Percentiles rank a stretch among this genome's conserved stretches.
Evolutionary conservation across 1,140 invertebrate species (phyloP).

Genomic region (Drosophila virilis): DNA sequence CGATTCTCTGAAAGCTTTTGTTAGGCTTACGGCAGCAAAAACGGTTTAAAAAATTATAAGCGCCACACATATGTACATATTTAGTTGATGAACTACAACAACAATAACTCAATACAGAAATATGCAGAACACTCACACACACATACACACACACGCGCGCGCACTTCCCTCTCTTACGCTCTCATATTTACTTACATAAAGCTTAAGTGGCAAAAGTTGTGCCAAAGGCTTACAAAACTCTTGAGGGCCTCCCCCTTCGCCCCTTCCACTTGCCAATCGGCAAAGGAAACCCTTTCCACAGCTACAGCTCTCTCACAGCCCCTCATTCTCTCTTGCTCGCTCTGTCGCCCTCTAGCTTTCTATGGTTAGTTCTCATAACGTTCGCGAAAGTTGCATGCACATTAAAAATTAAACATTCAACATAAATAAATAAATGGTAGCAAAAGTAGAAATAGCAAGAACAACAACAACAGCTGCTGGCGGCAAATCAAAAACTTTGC

Average conservation of each 20-base stretch:
- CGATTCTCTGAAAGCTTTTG: constrained; percentile 14
- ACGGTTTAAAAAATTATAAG: constrained; percentile 63
- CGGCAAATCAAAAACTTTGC: constrained; percentile 73
- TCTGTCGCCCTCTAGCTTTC: constrained; percentile 16
- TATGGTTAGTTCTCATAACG: constrained; percentile 31
- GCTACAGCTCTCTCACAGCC: constrained; percentile 1
- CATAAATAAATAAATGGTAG: constrained; percentile 78
- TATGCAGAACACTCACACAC: not conserved
- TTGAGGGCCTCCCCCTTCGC: constrained; percentile 34
- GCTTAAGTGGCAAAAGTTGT: constrained; percentile 81
- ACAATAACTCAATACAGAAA: constrained; percentile 30
- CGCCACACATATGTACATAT: constrained; percentile 56
- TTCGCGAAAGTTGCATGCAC: constrained; percentile 67
- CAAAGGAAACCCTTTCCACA: constrained; percentile 28
- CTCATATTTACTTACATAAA: constrained; percentile 69
- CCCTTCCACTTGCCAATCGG: not conserved
- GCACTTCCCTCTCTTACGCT: not conserved
- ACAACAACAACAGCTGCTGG: constrained; percentile 52
- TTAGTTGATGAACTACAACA: constrained; percentile 44
- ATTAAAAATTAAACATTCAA: constrained; percentile 79
- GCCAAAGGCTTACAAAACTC: constrained; percentile 77
- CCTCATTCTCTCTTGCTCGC: not conserved
- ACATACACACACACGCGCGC: constrained; percentile 6
- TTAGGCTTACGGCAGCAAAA: constrained; percentile 33
- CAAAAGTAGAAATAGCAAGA: constrained; percentile 60